These are phyloP conservation scores for Lepus oiostolus DNA, from an alignment of 2,797 vertebrate genomes.

Conservation along the genomic window DNA sequence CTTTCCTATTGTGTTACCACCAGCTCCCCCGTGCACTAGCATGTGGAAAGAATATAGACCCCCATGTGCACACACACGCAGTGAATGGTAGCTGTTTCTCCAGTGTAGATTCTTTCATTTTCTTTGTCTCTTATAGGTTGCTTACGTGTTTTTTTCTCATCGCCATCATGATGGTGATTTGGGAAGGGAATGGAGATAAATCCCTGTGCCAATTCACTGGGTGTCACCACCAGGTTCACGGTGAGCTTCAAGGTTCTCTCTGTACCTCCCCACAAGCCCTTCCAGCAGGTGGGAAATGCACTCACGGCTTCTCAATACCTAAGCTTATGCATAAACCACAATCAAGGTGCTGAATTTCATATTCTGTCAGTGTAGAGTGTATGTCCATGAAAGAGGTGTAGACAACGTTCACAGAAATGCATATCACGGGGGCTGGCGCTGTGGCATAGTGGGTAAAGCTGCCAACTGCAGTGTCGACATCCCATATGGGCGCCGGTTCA, in stretches of 20 bases:
- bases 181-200: background rate
- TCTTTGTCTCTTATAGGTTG: background rate
- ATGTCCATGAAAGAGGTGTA: too few species aligned
- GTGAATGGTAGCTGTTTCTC: background rate
- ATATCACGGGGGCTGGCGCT: too few species aligned
- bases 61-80: too few species aligned
- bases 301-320: background rate
- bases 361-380: background rate
- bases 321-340: background rate
- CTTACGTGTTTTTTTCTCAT: background rate
- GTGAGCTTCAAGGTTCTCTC: background rate
- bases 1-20: background rate
- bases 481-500: too few species aligned
- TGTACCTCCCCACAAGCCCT: too few species aligned
- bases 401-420: too few species aligned
- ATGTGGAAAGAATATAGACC: background rate
- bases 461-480: too few species aligned
- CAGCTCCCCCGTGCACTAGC: too few species aligned
- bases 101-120: background rate
- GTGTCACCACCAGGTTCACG: background rate
- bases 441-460: too few species aligned
- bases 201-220: background rate
- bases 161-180: background rate
- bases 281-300: background rate
- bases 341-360: background rate